Evolutionary conservation across 2,888 invertebrate genomes (phyloP).

Genomic region (Cordilura impudica): DNA sequence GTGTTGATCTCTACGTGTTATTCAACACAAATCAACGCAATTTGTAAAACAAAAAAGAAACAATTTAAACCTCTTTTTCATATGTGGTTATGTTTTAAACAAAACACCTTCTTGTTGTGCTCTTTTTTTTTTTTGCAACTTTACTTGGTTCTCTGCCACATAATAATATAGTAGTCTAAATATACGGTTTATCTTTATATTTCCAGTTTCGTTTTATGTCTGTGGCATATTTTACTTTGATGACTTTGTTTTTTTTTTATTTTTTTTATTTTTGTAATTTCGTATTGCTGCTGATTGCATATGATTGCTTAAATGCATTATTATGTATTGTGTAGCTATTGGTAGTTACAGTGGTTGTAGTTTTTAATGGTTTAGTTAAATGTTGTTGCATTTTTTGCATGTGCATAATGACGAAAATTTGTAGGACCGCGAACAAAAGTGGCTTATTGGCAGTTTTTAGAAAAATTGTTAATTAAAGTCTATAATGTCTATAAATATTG

Average conservation of each 20-base stretch:
- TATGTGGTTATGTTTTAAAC: background rate
- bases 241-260: background rate
- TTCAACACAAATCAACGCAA: conserved; percentile 13
- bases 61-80: background rate
- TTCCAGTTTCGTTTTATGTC: background rate
- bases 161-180: background rate
- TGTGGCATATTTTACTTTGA: background rate
- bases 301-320: too few species aligned
- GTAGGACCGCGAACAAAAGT: too few species aligned
- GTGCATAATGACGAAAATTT: too few species aligned
- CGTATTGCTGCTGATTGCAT: background rate
- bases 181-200: background rate
- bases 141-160: background rate
- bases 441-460: too few species aligned
- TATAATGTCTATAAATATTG: too few species aligned
- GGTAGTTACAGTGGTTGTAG: too few species aligned
- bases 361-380: too few species aligned
- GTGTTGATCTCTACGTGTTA: conserved; percentile 18
- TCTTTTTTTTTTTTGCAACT: background rate
- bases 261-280: too few species aligned
- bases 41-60: background rate
- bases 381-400: too few species aligned
- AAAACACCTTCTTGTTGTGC: conserved; percentile 23
- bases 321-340: too few species aligned
- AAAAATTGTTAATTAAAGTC: too few species aligned